Conservation (phyloP, 1,140 invertebrate species). For the Drosophila fuyamai region DNA sequence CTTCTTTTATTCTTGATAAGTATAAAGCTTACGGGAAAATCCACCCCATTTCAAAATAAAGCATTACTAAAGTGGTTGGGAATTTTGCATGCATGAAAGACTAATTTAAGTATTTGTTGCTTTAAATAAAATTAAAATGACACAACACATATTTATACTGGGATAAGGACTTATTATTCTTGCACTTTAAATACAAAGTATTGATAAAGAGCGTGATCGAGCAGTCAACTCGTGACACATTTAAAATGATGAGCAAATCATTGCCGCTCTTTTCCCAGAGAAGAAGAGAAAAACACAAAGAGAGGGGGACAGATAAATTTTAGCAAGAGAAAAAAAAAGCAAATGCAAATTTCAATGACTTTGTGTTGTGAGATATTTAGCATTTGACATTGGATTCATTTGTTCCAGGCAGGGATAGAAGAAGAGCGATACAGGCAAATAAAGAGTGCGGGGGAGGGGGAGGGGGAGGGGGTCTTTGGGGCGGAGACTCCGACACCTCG, state of each 20-base stretch:
- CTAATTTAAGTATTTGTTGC: not conserved
- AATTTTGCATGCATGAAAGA: not conserved
- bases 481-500: slow-evolving; percentile 10
- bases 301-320: not conserved
- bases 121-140: not conserved
- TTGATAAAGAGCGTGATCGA: not conserved
- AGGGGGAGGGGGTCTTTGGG: not conserved
- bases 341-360: slow-evolving; percentile 28
- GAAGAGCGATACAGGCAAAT: slow-evolving; percentile 4
- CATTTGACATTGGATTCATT: slow-evolving; percentile 36
- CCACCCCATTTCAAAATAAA: not conserved
- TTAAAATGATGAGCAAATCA: not conserved
- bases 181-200: not conserved
- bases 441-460: not conserved
- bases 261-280: not conserved
- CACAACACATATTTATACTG: not conserved
- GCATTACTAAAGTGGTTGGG: too few species aligned
- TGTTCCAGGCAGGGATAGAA: slow-evolving; percentile 20
- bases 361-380: slow-evolving; percentile 19
- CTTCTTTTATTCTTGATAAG: too few species aligned
- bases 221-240: slow-evolving; percentile 4
- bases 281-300: not conserved
- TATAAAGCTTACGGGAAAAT: too few species aligned
- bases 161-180: not conserved
- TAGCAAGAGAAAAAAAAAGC: slow-evolving; percentile 8